These are phyloP conservation scores for Campylorhamphus procurvoides DNA, from an alignment of 2,113 vertebrate genomes.

Conservation along the genomic window DNA sequence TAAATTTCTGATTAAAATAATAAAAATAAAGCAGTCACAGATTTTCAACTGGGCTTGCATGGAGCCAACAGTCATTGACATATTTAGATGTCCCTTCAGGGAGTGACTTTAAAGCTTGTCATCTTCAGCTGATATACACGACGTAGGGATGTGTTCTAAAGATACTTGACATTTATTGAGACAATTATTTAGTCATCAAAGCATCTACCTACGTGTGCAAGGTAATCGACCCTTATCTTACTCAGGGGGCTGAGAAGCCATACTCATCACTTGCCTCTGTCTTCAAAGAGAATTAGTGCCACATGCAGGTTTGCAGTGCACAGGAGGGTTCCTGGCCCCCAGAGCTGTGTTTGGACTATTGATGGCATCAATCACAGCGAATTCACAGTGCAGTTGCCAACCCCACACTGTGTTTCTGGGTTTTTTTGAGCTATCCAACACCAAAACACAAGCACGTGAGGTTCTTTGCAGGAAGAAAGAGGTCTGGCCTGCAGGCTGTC, in stretches of 20 bases:
- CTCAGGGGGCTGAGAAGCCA: background rate
- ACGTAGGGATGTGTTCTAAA: background rate
- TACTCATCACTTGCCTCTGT: background rate
- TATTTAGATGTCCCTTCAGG: background rate
- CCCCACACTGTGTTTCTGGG: background rate
- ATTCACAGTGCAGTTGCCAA: background rate
- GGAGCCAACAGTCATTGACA: background rate
- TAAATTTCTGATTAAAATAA: background rate
- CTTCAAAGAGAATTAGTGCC: constrained; percentile 25
- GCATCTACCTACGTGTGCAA: background rate
- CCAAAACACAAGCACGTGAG: background rate
- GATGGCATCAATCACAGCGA: constrained; percentile 46
- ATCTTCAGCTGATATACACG: background rate
- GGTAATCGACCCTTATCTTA: background rate
- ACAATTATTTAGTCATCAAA: constrained; percentile 29
- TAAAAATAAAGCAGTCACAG: background rate
- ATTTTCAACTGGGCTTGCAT: background rate
- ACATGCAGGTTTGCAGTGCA: constrained; percentile 47
- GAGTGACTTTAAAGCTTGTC: background rate
- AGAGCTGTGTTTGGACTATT: constrained; percentile 34
- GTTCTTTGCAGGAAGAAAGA: background rate
- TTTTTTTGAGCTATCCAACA: background rate
- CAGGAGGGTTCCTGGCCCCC: constrained; percentile 15
- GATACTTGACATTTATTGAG: constrained; percentile 39
- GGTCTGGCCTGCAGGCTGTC: background rate